Evolutionary conservation across 2,797 vertebrate species (phyloP).

Genomic region (Rhabdophis nuchalis): DNA sequence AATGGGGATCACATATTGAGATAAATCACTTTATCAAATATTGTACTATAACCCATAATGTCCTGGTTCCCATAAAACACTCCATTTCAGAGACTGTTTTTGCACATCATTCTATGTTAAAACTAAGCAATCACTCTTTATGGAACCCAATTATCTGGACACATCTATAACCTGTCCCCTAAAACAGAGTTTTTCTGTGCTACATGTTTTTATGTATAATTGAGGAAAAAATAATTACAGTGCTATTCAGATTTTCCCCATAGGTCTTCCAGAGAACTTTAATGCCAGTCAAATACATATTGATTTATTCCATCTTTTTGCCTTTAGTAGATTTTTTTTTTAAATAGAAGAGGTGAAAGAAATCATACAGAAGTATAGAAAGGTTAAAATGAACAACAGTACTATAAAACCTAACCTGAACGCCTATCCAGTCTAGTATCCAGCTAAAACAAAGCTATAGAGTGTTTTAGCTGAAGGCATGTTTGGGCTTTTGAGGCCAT

Average conservation of each 20-base stretch:
- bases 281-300: neutral
- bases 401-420: neutral
- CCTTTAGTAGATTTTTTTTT: neutral
- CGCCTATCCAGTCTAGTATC: neutral
- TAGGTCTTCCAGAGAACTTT: neutral
- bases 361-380: neutral
- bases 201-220: neutral
- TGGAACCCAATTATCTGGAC: neutral
- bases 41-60: neutral
- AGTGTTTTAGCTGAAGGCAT: neutral
- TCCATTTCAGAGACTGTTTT: neutral
- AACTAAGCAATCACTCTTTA: neutral
- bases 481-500: neutral
- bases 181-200: neutral
- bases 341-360: neutral
- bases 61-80: neutral
- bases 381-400: neutral
- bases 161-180: neutral
- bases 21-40: neutral
- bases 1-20: neutral
- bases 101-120: neutral
- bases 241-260: neutral
- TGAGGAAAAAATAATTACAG: neutral
- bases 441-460: neutral
- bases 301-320: neutral